Base-by-base conservation (phyloP, 92 coral and sea anemone species). In the Siderastrea radians region DNA sequence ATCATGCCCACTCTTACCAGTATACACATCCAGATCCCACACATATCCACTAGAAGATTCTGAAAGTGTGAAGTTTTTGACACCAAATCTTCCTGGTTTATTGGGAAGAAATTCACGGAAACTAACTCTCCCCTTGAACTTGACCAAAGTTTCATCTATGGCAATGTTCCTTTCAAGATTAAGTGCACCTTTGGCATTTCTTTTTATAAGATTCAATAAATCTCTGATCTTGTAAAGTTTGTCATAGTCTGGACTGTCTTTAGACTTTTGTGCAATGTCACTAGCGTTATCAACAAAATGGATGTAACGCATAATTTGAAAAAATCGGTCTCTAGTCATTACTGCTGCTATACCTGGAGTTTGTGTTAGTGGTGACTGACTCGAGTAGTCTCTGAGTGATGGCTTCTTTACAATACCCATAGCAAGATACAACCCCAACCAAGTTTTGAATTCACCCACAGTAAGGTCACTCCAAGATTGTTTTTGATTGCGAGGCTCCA, bases 331-430 rank as follows among this genome's bases (percentile, higher is more conserved):
- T 51, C 52, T 63, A 12, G 83, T 61, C 86, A 85, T 70, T 51
- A 86, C 69, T 78, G 58, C 75, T 17, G 90, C 81, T 78, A 85
- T 78, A 46, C 63, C 82, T 49, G 73, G 85, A 55, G 82, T 88
- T 16, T 66, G 8, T 49, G 82, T 72, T 6, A 79, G 67, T 3
- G 53, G 63, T 6, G 81, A 74, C 48, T 46, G 53, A 55, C 15
- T 38, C 90, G 87, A 90, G 89, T 77, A 77, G 76, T 79, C 71
- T 47, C 57, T 5, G 5, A 78, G 58, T 59, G 90, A 74, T 8
- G 93, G 93, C 12, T 84, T 72, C 19, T 75, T n/a, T 6, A 90
- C 82, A 70, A 82, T 89, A 54, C 85, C 85, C 89, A 90, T 90
- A 47, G 72, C 15, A 69, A 90, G 80, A 51, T 83, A 55, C 61